Base-by-base conservation (phyloP, 30 jellyfish, hydroid and myxozoan species). In the Hydra vulgaris region DNA sequence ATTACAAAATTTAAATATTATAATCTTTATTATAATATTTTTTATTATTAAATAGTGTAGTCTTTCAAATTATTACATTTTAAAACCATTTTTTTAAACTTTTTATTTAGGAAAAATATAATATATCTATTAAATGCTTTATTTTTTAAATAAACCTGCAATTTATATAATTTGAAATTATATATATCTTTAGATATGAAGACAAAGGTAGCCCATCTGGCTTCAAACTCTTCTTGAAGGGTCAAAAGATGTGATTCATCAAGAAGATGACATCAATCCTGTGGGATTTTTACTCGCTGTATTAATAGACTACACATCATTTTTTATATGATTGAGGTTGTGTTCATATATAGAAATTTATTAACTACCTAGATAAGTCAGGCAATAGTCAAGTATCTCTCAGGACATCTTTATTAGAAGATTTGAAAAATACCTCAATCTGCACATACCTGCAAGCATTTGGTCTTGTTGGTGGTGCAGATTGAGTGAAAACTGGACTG, bases 381-480 rank as follows among this genome's bases (percentile, higher is more conserved):
- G 5, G 61, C 61, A 40, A 40, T 12, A 40, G 12, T 40, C 61
- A 40, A 40, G 18, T 81, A 19, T 71, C 89, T 54, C 88, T 83
- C 72, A 74, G 88, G 26, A 74, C 79, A 24, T 20, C 81, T 54
- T n/a, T 73, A 54, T 40, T 73, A 17, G 54, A 73, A 61, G 90
- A 83, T 74, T 83, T 83, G 26, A 54, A 18, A 25, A 73, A 70
- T 7, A 24, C 16, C 61, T 27, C 70, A 73, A 80, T 78, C 40
- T 27, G 76, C 61, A 72, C 71, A 19, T 70, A 82, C 69, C 17
- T 82, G 87, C 52, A 26, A 72, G 87, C 76, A 54, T 53, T 82
- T 23, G 89, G 89, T 21, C 87, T 73, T 15, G n/a, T 82, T 26
- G 89, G 89, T 40, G 73, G n/a, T n/a, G n/a, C n/a, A n/a, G n/a